phyloP scores from a whole-genome alignment of 1,140 invertebrate species.

The Octopus sinensis region DNA sequence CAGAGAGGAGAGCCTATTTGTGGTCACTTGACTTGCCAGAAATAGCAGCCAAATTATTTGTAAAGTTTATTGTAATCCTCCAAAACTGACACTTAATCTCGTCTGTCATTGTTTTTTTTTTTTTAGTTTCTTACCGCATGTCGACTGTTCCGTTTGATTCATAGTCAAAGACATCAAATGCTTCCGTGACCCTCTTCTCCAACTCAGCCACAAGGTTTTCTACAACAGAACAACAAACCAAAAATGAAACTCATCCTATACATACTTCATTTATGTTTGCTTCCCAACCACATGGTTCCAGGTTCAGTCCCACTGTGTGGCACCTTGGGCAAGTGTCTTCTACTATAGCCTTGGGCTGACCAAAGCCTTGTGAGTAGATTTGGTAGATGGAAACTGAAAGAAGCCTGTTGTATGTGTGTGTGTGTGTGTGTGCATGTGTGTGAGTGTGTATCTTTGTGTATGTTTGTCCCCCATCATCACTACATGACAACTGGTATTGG shows the following conservation, averaged over 20 bases:
- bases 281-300: not conserved
- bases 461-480: no score
- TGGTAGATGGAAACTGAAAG: not conserved
- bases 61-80: no score
- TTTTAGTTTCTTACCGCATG: slow-evolving; percentile 58
- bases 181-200: slow-evolving; percentile 69
- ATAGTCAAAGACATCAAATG: slow-evolving; percentile 88
- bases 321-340: not conserved
- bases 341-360: not conserved
- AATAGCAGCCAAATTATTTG: no score
- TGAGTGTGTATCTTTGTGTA: no score
- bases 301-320: not conserved
- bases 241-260: not conserved
- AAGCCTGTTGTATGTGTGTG: not conserved
- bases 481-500: no score
- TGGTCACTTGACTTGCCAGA: no score
- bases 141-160: slow-evolving; percentile 80
- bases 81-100: no score
- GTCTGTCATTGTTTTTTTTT: no score
- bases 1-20: no score
- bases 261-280: not conserved
- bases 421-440: no score
- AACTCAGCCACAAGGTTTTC: slow-evolving; percentile 53
- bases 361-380: not conserved
- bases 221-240: slow-evolving; percentile 35